These are phyloP conservation scores for Pseudocheirus occidentalis DNA, from an alignment of 2,797 vertebrate genomes.

Conservation along the genomic window DNA sequence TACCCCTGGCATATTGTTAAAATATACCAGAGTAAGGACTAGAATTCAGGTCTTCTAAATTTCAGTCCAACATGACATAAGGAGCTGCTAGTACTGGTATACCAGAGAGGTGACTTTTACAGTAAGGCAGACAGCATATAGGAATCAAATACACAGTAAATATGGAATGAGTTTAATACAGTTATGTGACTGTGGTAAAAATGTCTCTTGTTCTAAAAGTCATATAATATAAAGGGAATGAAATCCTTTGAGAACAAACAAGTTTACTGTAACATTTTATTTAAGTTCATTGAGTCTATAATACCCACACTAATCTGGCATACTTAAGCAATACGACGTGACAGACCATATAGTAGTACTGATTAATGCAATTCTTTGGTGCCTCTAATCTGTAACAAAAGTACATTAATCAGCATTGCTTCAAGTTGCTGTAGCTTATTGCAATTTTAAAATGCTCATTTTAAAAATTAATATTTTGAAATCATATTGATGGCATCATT, in stretches of 20 bases:
- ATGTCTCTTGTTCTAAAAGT: conserved; percentile 47
- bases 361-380: conserved; percentile 37
- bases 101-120: not conserved
- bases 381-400: not conserved
- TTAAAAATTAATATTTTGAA: conserved; percentile 40
- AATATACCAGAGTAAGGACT: not conserved
- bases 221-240: conserved; percentile 62
- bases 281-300: conserved; percentile 63
- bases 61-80: not conserved
- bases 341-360: conserved; percentile 15
- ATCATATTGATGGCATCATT: not conserved
- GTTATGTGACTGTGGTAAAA: conserved; percentile 23
- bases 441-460: conserved; percentile 46
- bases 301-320: conserved; percentile 33
- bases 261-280: conserved; percentile 59
- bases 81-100: not conserved
- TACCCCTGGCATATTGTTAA: not conserved
- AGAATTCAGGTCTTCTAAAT: not conserved
- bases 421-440: conserved; percentile 11
- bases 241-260: conserved; percentile 49
- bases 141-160: conserved; percentile 19
- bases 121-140: not conserved
- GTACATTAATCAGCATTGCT: conserved; percentile 34
- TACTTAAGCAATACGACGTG: conserved; percentile 44
- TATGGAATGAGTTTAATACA: conserved; percentile 45